These are phyloP conservation scores for Percopsis omiscomaycus DNA, from an alignment of 2,797 vertebrate species.

Conservation along the genomic window DNA sequence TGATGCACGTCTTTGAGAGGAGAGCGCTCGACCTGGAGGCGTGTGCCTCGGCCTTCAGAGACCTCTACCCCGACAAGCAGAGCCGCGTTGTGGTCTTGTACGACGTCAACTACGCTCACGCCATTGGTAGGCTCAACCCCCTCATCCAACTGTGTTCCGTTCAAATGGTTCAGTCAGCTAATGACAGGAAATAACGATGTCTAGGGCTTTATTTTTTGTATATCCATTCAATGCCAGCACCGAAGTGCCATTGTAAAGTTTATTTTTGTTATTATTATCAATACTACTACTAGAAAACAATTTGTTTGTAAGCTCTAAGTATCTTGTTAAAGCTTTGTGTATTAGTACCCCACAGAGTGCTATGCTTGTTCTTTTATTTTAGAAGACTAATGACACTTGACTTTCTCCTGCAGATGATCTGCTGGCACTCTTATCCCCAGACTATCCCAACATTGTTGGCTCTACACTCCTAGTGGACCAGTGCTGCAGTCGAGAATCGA, in stretches of 20 bases:
- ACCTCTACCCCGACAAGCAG: conserved; percentile 76
- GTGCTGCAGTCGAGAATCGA: conserved; percentile 48
- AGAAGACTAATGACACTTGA: not conserved
- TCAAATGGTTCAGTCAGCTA: no score
- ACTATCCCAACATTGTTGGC: conserved; percentile 71
- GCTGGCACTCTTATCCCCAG: conserved; percentile 47
- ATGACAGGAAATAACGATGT: no score
- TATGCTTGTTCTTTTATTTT: no score
- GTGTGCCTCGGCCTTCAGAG: conserved; percentile 79
- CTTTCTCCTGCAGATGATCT: conserved; percentile 61
- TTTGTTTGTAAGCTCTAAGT: no score
- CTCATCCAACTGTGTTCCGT: not conserved
- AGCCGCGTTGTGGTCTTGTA: conserved; percentile 81
- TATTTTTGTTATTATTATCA: no score
- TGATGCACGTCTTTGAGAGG: conserved; percentile 79
- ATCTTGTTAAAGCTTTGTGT: no score
- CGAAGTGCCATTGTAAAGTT: no score
- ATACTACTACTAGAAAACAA: no score
- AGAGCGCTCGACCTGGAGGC: conserved; percentile 71
- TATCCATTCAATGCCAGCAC: no score
- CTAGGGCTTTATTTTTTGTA: no score
- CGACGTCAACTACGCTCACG: conserved; percentile 84
- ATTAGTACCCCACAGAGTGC: not conserved
- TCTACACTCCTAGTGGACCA: conserved; percentile 68
- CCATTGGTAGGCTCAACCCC: conserved; percentile 57